A percentile compares a stretch with the other conserved stretches of the same genome.
These are phyloP conservation scores for Ivindomyrus marchei DNA, from an alignment of 2,113 vertebrate genomes.

Conservation along the genomic window DNA sequence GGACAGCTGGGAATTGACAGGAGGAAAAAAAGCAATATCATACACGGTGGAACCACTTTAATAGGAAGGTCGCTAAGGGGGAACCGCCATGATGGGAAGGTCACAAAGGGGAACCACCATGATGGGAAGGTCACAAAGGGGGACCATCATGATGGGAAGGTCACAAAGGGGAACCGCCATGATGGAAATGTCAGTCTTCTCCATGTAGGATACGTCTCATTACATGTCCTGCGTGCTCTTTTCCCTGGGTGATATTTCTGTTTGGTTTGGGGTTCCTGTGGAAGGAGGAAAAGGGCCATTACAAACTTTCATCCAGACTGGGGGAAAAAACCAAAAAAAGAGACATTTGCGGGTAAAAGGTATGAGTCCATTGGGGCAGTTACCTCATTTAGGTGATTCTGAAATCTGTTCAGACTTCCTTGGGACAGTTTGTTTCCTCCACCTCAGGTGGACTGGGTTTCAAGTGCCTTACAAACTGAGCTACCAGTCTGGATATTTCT, in stretches of 20 bases:
- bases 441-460: conserved; percentile 43
- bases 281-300: conserved; percentile 12
- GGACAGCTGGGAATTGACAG: background rate
- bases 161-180: background rate
- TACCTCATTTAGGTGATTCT: conserved; percentile 34
- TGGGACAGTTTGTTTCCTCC: conserved; percentile 38
- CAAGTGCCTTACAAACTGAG: conserved; percentile 61
- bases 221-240: conserved; percentile 1
- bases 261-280: background rate
- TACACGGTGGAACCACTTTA: background rate
- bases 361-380: conserved; percentile 3
- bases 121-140: background rate
- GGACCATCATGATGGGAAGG: background rate
- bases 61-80: background rate
- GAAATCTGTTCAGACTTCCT: conserved; percentile 40
- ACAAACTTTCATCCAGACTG: conserved; percentile 33
- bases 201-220: conserved; percentile 28
- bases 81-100: too few relatives aligned
- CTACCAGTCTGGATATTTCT: background rate
- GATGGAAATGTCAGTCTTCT: background rate
- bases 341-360: conserved; percentile 21
- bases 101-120: background rate
- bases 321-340: conserved; percentile 34
- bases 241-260: conserved; percentile 24
- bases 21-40: background rate